Percentiles rank a stretch among this genome's conserved stretches.
phyloP scores from a whole-genome alignment of 2,113 vertebrate species.

The Naja naja region DNA sequence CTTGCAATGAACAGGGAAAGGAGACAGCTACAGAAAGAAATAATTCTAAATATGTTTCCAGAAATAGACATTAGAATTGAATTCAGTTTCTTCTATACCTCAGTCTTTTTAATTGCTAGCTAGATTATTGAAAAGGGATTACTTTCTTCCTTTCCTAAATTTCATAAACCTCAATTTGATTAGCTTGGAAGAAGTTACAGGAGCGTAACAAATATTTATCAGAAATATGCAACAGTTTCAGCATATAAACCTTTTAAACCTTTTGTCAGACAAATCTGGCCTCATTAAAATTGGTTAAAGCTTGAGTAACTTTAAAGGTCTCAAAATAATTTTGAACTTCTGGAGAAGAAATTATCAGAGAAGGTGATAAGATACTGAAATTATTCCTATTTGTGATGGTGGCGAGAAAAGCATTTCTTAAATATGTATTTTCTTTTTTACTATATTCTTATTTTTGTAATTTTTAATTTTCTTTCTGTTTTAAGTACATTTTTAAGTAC shows the following conservation, averaged over 20 bases:
- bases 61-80: neutral
- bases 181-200: neutral
- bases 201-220: neutral
- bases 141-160: neutral
- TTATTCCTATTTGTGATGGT: too few species aligned
- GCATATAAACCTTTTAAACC: conserved; percentile 12
- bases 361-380: too few species aligned
- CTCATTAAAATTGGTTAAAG: neutral
- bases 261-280: neutral
- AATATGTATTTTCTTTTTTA: neutral
- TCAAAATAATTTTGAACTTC: neutral
- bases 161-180: neutral
- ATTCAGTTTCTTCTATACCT: neutral
- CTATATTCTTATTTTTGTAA: neutral
- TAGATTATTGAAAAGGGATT: too few species aligned
- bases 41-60: neutral
- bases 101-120: neutral
- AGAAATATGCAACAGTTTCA: neutral
- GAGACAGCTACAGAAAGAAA: neutral
- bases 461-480: neutral
- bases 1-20: neutral
- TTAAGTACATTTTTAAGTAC: neutral
- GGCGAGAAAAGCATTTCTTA: neutral
- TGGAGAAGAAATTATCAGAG: too few species aligned
- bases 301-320: neutral